Evolutionary conservation across 2,797 vertebrate genomes (phyloP), one percentile per base, ranked within the genome.

Genomic region (Anguilla anguilla): DNA sequence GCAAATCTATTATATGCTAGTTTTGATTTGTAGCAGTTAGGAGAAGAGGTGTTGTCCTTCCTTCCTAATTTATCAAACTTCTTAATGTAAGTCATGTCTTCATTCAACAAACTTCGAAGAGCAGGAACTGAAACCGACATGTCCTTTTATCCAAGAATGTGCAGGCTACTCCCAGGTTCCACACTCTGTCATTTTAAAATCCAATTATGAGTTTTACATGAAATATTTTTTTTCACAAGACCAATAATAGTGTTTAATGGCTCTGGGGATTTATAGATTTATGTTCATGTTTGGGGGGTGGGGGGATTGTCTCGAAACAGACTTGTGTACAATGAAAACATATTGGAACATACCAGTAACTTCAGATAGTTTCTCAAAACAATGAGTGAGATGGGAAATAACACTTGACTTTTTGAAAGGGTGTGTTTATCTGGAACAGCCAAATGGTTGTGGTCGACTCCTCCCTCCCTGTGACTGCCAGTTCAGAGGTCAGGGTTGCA

Each of bases 291-390:
- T 82, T 7, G 77, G 15, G 11, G 22, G 46, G 25, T 9, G 28
- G 64, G 64, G n/a, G 64, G 74, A 3, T 43, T 5, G 35, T 83
- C 43, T 81, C 59, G n/a, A 28, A 67, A 51, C 59, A 83, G 83
- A 39, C 53, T 39, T 84, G 15, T 84, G n/a, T 61, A 57, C 17
- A 61, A 10, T 59, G 28, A 39, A 84, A 84, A 84, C 83, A 57
- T 19, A 31, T 9, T 46, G 57, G 51, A 59, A 59, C 55, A 35
- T 61, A 84, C 55, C 55, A 28, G 81, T 43, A 72, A 72, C 46
- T 69, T 87, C 49, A 35, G 81, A 87, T 67, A n/a, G 46, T 72
- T 82, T 82, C 43, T 51, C 79, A 83, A 79, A 87, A 87, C 82
- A 31, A 17, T n/a, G 6, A 46, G 59, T 67, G 57, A 19, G 53